Percentiles rank a stretch among this genome's conserved stretches.
Conservation (phyloP, 2,797 vertebrate genomes). For the Potorous gilbertii region DNA sequence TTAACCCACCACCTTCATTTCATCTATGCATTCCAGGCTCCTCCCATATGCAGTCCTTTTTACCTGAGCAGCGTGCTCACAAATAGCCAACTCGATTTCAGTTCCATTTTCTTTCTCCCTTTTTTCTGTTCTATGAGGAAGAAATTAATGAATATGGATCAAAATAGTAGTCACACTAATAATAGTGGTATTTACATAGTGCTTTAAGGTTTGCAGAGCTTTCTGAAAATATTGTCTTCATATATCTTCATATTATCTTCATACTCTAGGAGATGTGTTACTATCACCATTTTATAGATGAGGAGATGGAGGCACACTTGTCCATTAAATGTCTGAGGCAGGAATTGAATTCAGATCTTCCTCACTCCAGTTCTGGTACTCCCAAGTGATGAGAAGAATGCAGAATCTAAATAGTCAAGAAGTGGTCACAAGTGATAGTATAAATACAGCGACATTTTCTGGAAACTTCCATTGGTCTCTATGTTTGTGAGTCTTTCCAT, state of each 20-base stretch:
- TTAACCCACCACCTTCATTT: constrained; percentile 34
- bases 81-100: neutral
- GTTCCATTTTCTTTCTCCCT: neutral
- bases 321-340: neutral
- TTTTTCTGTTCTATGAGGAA: neutral
- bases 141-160: neutral
- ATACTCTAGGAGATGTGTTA: neutral
- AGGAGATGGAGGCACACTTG: neutral
- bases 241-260: neutral
- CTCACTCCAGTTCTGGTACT: neutral
- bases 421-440: neutral
- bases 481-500: neutral
- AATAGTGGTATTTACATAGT: neutral
- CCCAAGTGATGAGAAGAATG: neutral
- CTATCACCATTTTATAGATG: neutral
- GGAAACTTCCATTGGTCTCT: neutral
- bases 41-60: constrained; percentile 33
- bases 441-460: neutral
- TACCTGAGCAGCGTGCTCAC: neutral
- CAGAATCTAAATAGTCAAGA: neutral
- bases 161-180: neutral
- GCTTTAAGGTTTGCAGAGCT: neutral
- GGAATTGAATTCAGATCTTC: neutral
- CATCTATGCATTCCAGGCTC: constrained; percentile 13
- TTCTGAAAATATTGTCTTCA: neutral